Base-by-base conservation (phyloP, 2,797 vertebrate genomes). In the Bryconaethiops microstoma region DNA sequence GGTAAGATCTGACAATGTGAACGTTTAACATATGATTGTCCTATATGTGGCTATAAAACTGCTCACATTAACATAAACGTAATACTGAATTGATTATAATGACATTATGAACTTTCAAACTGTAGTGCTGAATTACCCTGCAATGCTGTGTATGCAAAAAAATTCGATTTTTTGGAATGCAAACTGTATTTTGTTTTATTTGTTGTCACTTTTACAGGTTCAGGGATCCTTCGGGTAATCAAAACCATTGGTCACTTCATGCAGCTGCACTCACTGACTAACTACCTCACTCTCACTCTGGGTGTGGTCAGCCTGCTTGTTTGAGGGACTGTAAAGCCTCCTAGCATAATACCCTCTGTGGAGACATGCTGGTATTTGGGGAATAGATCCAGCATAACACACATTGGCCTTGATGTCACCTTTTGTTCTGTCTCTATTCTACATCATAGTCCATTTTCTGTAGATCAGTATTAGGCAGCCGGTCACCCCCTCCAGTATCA, bases 171-270 rank as follows among this genome's bases (percentile, higher is more conserved):
- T n/a, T n/a, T n/a, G n/a, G n/a, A n/a, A n/a, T n/a, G n/a, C n/a
- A n/a, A n/a, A n/a, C n/a, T n/a, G n/a, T n/a, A n/a, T n/a, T n/a
- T n/a, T n/a, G n/a, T n/a, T n/a, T n/a, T n/a, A n/a, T n/a, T n/a
- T n/a, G n/a, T n/a, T 72, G 93, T 96, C 81, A 81, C 95, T 54
- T 85, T 90, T 71, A 96, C 95, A 2, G 60, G 96, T n/a, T 77
- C 84, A 77, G 95, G 95, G 69, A 96, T 96, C 82, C 81, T 97
- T 80, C 75, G 90, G 0, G 94, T 98, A n/a, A 95, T 96, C 60
- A 90, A 96, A 81, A 94, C 96, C 6, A 91, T 98, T 81, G 83
- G 92, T 16, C 95, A 97, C 84, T 98, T 98, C 90, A 96, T 93
- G 82, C 93, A 97, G 87, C 95, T 97, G 23, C 97, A 96, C 52